Percentiles rank a stretch among this genome's conserved stretches.
phyloP scores from a whole-genome alignment of 1,140 invertebrate species.

The Lanistes nyassanus region DNA sequence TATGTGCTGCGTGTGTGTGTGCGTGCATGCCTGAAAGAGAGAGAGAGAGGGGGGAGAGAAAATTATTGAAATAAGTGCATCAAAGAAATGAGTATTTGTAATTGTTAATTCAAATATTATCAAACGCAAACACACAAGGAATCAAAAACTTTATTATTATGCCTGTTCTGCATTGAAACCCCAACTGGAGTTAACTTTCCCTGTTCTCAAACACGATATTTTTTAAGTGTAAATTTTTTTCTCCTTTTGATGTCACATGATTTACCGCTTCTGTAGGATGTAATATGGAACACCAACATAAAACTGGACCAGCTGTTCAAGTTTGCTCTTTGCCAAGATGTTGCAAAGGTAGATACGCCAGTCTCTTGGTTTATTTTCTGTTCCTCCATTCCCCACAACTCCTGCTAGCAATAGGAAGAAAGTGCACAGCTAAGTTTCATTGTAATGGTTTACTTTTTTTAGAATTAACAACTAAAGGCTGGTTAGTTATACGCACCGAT shows the following conservation, averaged over 20 bases:
- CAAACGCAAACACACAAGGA: too few relatives aligned
- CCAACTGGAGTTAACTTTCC: too few relatives aligned
- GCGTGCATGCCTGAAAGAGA: background rate
- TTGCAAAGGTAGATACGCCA: slow-evolving; percentile 78
- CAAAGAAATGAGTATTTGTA: too few relatives aligned
- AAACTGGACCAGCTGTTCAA: slow-evolving; percentile 93
- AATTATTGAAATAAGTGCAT: too few relatives aligned
- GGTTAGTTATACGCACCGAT: background rate
- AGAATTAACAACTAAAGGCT: background rate
- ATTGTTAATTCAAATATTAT: too few relatives aligned
- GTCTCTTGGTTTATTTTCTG: background rate
- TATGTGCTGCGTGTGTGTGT: slow-evolving; percentile 10
- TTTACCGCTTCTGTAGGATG: slow-evolving; percentile 78
- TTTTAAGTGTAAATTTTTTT: too few relatives aligned
- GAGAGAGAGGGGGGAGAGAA: too few relatives aligned
- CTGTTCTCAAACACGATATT: too few relatives aligned
- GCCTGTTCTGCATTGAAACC: too few relatives aligned
- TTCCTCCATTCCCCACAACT: background rate
- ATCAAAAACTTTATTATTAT: too few relatives aligned
- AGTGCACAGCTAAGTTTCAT: background rate
- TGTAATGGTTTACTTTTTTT: background rate
- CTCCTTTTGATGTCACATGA: background rate
- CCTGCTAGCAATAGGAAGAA: background rate
- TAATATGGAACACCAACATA: slow-evolving; percentile 91
- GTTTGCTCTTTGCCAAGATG: slow-evolving; percentile 93